Percentiles rank a stretch among this genome's conserved stretches.
phyloP scores from a whole-genome alignment of 2,888 invertebrate species.

The Drosophila histrio region DNA sequence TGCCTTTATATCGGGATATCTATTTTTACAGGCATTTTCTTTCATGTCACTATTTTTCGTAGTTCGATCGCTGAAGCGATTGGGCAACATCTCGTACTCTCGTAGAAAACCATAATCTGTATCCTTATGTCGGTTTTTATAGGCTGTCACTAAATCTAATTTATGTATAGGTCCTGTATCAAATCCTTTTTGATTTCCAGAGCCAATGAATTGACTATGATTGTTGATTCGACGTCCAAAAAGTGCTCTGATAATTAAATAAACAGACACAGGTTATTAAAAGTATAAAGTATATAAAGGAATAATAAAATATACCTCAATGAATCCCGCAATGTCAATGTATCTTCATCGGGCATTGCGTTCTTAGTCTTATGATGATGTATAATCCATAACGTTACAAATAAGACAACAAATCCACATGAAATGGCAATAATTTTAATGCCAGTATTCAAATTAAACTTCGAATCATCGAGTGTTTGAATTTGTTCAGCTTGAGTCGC shows the following conservation, averaged over 20 bases:
- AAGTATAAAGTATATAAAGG: background rate
- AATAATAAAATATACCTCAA: slow-evolving; percentile 85
- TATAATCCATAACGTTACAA: slow-evolving; percentile 87
- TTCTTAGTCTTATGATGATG: slow-evolving; percentile 88
- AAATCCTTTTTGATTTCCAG: slow-evolving; percentile 87
- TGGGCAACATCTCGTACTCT: slow-evolving; percentile 95
- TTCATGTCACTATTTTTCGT: slow-evolving; percentile 93
- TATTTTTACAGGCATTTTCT: slow-evolving; percentile 94
- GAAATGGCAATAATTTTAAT: slow-evolving; percentile 89
- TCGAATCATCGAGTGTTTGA: slow-evolving; percentile 83
- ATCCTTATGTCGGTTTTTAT: slow-evolving; percentile 92
- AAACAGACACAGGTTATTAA: too few species aligned
- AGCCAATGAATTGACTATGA: slow-evolving; percentile 88
- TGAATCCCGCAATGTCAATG: slow-evolving; percentile 88
- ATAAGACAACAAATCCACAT: slow-evolving; percentile 87
- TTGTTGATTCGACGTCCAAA: slow-evolving; percentile 84
- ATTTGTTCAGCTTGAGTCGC: slow-evolving; percentile 85
- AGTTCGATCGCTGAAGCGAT: slow-evolving; percentile 93
- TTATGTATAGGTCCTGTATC: slow-evolving; percentile 92
- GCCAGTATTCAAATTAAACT: slow-evolving; percentile 86
- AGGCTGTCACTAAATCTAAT: slow-evolving; percentile 90
- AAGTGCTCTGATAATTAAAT: slow-evolving; percentile 71
- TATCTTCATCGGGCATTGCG: slow-evolving; percentile 88
- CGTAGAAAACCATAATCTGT: slow-evolving; percentile 96
- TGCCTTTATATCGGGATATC: slow-evolving; percentile 96